Evolutionary conservation across 2,888 invertebrate genomes (phyloP), one percentile per base, ranked within the genome.

Genomic region (Troilus luridus): DNA sequence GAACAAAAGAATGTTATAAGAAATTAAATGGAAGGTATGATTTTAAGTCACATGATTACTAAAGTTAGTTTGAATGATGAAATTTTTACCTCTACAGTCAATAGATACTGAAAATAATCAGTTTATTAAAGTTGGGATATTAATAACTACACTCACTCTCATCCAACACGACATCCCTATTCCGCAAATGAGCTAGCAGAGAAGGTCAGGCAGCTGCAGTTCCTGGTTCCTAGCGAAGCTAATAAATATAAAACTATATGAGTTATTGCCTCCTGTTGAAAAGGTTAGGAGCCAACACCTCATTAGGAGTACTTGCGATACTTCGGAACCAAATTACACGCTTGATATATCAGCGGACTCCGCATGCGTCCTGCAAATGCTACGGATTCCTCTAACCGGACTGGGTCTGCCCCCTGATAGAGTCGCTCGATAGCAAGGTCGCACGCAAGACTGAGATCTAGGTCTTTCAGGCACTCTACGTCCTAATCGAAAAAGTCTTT

Each of bases 251-350:
- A 77, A 77, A 72, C 17, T 41, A 27, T 77, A 41, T 77, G 72
- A 77, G 41, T 17, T 77, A 77, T 77, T 77, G 41, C 72, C 27
- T 77, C 72, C 27, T 41, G 72, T 27, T 77, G 72, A 77, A 77
- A 77, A 77, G 72, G 72, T 77, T 77, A 77, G 72, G 27, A 77
- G 72, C 72, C 72, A 77, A 77, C 72, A 77, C 72, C 72, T 77
- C 72, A 77, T 77, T 77, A 77, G 72, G 19, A 14, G 72, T 77
- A 77, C 72, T 77, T 41, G 41, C 41, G 72, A 14, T 77, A 17
- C 41, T 41, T 41, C 24, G 27, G 72, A 77, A 77, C 72, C 72
- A 77, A 77, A 77, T 77, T 77, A 77, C 72, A 77, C 72, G 72
- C 17, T 41, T 77, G 72, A 41, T 27, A 41, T 77, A 77, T 41